These are phyloP conservation scores for Asobara japonica DNA, from an alignment of 1,140 invertebrate species.

Conservation along the genomic window DNA sequence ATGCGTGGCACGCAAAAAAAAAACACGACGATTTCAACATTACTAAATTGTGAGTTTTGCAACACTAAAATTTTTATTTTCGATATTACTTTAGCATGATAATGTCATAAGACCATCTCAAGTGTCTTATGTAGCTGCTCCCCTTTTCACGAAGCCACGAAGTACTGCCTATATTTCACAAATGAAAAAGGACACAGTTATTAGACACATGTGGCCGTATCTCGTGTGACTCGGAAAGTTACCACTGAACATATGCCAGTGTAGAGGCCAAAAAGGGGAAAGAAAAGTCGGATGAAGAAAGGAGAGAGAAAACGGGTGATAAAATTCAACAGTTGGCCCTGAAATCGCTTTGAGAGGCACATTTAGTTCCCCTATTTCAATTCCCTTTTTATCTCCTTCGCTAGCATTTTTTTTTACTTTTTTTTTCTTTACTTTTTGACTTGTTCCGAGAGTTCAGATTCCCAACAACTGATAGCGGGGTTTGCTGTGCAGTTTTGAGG, in stretches of 20 bases:
- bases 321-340: conserved; percentile 61
- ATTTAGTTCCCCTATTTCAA: neutral
- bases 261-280: conserved; percentile 2
- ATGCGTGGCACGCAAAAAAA: too few relatives aligned
- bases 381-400: neutral
- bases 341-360: conserved; percentile 39
- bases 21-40: too few relatives aligned
- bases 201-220: conserved; percentile 18
- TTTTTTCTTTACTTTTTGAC: neutral
- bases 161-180: neutral
- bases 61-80: too few relatives aligned
- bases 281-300: conserved; percentile 16
- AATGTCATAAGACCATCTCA: too few relatives aligned
- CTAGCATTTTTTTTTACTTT: neutral
- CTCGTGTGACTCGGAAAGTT: conserved; percentile 27
- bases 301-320: conserved; percentile 41
- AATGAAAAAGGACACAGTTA: conserved; percentile 7
- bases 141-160: neutral
- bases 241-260: neutral
- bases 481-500: too few relatives aligned
- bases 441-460: neutral
- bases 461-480: too few relatives aligned
- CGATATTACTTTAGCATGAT: too few relatives aligned
- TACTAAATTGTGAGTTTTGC: too few relatives aligned
- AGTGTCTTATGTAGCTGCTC: too few relatives aligned